Conservation (phyloP, 2,888 invertebrate species). For the Eristalis tenax region DNA sequence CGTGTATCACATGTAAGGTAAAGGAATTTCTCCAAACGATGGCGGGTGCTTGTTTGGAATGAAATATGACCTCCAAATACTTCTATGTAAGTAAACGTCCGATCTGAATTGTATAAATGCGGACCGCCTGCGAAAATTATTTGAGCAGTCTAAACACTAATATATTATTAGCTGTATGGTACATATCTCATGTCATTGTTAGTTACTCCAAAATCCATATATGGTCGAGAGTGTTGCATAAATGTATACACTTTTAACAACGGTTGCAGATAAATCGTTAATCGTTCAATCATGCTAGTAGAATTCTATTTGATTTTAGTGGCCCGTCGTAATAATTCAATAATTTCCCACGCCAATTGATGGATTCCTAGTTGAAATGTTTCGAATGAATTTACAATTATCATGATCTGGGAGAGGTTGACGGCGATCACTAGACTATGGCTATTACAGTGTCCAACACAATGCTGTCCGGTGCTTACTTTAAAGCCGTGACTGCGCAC, state of each 20-base stretch:
- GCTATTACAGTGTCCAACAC: neutral
- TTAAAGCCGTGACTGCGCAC: conserved; percentile 46
- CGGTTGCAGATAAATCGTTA: conserved; percentile 2
- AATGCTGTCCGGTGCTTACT: conserved; percentile 12
- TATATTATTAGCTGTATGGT: neutral
- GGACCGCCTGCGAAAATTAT: too few species aligned
- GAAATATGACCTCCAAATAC: neutral
- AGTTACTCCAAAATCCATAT: neutral
- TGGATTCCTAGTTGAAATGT: conserved; percentile 56
- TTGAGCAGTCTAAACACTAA: neutral
- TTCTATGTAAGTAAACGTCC: too few species aligned
- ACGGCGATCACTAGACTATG: conserved; percentile 1
- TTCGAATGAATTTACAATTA: conserved; percentile 62
- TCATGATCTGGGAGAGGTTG: conserved; percentile 45
- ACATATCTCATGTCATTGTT: neutral
- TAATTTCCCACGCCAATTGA: conserved; percentile 66
- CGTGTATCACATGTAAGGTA: neutral
- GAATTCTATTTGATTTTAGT: neutral
- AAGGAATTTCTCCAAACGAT: neutral
- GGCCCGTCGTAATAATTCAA: conserved; percentile 55
- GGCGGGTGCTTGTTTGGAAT: conserved; percentile 18
- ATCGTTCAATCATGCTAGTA: conserved; percentile 23
- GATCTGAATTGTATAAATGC: neutral
- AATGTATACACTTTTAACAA: conserved; percentile 19
- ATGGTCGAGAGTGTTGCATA: neutral